These are phyloP conservation scores for Caenorhabditis tropicalis DNA, from an alignment of 1,140 invertebrate genomes.

Conservation along the genomic window DNA sequence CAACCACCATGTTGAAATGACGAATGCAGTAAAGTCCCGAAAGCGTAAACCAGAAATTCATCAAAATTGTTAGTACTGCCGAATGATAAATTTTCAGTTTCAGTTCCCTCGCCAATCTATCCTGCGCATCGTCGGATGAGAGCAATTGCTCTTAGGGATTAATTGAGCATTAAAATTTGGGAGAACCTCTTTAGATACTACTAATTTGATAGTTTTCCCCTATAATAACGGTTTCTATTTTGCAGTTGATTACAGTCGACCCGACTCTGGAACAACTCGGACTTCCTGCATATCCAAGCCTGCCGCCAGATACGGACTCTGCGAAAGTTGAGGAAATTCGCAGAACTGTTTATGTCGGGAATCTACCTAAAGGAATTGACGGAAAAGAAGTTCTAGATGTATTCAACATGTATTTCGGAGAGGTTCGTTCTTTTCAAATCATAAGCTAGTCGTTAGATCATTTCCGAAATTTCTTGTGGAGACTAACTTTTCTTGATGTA, in stretches of 20 bases:
- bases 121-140: slow-evolving; percentile 8
- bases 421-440: slow-evolving; percentile 55
- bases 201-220: neutral
- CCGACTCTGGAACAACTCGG: slow-evolving; percentile 84
- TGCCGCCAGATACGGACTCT: slow-evolving; percentile 88
- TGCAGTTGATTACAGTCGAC: slow-evolving; percentile 84
- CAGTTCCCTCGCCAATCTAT: slow-evolving; percentile 26
- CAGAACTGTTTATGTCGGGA: slow-evolving; percentile 83
- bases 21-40: slow-evolving; percentile 37
- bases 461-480: neutral
- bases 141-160: neutral
- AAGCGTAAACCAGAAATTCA: slow-evolving; percentile 40
- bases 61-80: slow-evolving; percentile 44
- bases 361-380: slow-evolving; percentile 72
- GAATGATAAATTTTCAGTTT: slow-evolving; percentile 44
- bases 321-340: slow-evolving; percentile 94
- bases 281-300: slow-evolving; percentile 87
- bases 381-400: slow-evolving; percentile 68
- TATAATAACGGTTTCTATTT: slow-evolving; percentile 29
- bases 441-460: neutral
- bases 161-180: neutral
- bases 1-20: slow-evolving; percentile 24
- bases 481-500: neutral
- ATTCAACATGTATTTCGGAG: slow-evolving; percentile 69
- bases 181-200: neutral